These are phyloP conservation scores for Mobula birostris DNA, from an alignment of 2,113 vertebrate genomes.

Conservation along the genomic window DNA sequence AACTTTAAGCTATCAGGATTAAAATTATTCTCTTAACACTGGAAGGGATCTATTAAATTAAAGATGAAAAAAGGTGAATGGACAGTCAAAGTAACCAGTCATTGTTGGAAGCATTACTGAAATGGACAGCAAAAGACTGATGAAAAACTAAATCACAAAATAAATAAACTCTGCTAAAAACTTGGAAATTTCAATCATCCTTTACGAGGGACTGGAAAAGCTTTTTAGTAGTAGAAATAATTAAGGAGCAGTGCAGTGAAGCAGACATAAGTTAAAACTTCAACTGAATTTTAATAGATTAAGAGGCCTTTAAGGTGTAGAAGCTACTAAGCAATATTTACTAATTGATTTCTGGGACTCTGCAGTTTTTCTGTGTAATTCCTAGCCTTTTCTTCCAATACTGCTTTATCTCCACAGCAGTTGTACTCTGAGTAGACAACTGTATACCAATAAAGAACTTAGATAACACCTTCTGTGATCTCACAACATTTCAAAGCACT, in stretches of 20 bases:
- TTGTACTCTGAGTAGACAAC: background rate
- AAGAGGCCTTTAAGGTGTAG: background rate
- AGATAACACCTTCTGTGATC: background rate
- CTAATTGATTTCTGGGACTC: too few species aligned
- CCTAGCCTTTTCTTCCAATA: background rate
- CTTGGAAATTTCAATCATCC: constrained; percentile 5
- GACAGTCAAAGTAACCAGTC: constrained; percentile 21
- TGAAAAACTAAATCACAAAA: constrained; percentile 9
- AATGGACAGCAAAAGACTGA: constrained; percentile 14
- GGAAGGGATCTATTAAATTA: background rate
- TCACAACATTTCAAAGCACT: background rate
- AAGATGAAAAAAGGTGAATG: constrained; percentile 27
- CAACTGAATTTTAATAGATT: background rate
- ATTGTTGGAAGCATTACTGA: background rate
- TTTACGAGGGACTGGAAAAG: background rate
- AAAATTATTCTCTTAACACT: background rate
- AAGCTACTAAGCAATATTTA: background rate
- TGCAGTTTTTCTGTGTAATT: background rate
- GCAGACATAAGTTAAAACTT: background rate
- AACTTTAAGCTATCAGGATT: background rate
- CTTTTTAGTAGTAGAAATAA: background rate
- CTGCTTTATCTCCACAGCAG: background rate
- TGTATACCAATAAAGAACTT: background rate
- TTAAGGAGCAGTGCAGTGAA: background rate
- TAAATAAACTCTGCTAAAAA: constrained; percentile 24